Conservation (phyloP, 1,140 invertebrate species). For the Aphis gossypii region DNA sequence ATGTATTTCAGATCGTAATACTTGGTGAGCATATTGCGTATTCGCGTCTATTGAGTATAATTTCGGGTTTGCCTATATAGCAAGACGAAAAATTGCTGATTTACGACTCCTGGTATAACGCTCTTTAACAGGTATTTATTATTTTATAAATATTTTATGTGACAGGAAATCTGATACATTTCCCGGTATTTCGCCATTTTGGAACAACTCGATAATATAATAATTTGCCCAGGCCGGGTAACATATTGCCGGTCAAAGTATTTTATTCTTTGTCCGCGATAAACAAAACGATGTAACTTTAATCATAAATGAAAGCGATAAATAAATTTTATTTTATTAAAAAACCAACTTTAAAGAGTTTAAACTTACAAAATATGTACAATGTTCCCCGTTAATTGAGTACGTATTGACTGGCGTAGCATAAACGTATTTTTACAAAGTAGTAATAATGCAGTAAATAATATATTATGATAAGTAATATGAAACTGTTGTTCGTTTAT, state of each 20-base stretch:
- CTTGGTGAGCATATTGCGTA: no score
- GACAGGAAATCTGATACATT: background rate
- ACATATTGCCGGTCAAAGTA: background rate
- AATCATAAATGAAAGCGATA: background rate
- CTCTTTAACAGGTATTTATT: background rate
- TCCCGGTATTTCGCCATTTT: background rate
- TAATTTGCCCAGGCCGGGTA: background rate
- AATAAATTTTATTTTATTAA: background rate
- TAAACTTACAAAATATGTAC: background rate
- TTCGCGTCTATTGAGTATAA: no score
- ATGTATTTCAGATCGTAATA: background rate
- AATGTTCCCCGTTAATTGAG: background rate
- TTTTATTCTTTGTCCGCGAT: no score
- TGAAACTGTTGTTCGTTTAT: no score
- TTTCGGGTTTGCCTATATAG: no score
- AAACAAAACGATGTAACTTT: no score
- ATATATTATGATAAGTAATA: no score
- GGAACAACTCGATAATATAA: background rate
- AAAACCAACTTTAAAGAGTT: background rate
- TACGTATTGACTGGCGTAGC: no score
- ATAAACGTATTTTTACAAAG: no score
- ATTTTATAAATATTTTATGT: background rate
- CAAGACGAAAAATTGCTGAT: background rate
- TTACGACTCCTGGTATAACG: background rate
- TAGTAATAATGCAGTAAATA: no score